Evolutionary conservation across 2,888 invertebrate genomes (phyloP).

Genomic region (Sisyra terminalis): DNA sequence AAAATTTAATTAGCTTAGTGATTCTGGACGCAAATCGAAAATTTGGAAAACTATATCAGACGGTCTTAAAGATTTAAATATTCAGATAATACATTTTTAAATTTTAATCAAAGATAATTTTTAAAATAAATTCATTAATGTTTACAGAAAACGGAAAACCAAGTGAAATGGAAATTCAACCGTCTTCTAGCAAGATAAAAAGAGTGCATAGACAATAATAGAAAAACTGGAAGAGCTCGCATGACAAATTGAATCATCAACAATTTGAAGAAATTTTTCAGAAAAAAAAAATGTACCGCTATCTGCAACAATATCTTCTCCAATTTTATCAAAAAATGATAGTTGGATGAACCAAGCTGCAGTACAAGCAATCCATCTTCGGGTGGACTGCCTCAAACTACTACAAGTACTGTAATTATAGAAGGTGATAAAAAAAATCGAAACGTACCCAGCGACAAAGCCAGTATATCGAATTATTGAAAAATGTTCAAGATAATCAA

Average conservation of each 20-base stretch:
- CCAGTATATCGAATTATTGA: background rate
- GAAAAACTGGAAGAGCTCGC: background rate
- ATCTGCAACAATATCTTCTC: too few relatives aligned
- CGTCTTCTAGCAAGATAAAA: background rate
- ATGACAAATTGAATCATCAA: background rate
- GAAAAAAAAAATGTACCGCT: background rate
- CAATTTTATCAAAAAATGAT: too few relatives aligned
- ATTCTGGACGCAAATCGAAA: too few relatives aligned
- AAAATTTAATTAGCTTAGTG: too few relatives aligned
- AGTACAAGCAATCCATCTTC: background rate
- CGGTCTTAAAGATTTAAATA: too few relatives aligned
- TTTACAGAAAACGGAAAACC: background rate
- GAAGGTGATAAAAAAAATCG: background rate
- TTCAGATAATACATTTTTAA: too few relatives aligned
- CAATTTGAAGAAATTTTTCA: constrained; percentile 3
- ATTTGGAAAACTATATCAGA: too few relatives aligned
- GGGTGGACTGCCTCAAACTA: too few relatives aligned
- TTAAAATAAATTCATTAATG: background rate
- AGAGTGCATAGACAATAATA: background rate
- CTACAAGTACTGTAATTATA: too few relatives aligned
- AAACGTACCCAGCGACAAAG: background rate
- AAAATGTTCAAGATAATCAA: constrained; percentile 2
- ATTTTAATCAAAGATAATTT: too few relatives aligned
- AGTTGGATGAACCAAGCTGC: background rate
- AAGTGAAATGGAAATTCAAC: constrained; percentile 2